Percentiles rank a stretch among this genome's conserved stretches.
These are phyloP conservation scores for Mactra quadrangularis DNA, from an alignment of 1,140 invertebrate genomes.

Conservation along the genomic window DNA sequence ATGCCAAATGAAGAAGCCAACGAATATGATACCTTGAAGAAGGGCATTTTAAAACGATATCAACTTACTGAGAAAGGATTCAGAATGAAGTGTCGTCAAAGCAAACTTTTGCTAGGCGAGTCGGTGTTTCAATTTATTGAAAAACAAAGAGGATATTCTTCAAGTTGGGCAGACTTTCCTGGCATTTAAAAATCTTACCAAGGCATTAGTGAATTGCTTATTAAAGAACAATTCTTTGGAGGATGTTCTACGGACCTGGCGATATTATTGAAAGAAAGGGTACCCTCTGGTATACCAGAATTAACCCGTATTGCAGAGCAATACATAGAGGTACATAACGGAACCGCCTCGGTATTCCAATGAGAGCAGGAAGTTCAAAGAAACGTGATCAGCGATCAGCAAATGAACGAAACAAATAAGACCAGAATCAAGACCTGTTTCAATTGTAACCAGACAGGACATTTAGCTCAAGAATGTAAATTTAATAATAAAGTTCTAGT, in stretches of 20 bases:
- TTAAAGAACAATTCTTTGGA: background rate
- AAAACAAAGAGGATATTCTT: background rate
- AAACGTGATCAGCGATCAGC: background rate
- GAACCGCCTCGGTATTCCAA: too few relatives aligned
- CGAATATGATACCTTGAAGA: background rate
- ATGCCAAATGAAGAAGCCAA: background rate
- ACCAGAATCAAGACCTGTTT: too few relatives aligned
- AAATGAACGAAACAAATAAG: background rate
- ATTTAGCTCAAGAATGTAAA: background rate
- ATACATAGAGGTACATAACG: too few relatives aligned
- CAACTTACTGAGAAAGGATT: background rate
- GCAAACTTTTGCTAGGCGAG: background rate
- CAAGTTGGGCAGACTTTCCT: background rate
- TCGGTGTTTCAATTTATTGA: background rate
- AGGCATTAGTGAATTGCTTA: background rate
- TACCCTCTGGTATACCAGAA: background rate
- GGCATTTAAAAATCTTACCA: background rate
- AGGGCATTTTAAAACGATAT: background rate
- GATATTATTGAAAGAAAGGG: background rate
- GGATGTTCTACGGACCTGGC: too few relatives aligned
- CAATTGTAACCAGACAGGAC: too few relatives aligned
- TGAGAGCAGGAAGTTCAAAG: background rate
- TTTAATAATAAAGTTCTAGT: background rate
- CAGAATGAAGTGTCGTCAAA: background rate
- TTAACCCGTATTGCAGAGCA: too few relatives aligned